Evolutionary conservation across 2,113 vertebrate genomes (phyloP).

Genomic region (Vombatus ursinus): DNA sequence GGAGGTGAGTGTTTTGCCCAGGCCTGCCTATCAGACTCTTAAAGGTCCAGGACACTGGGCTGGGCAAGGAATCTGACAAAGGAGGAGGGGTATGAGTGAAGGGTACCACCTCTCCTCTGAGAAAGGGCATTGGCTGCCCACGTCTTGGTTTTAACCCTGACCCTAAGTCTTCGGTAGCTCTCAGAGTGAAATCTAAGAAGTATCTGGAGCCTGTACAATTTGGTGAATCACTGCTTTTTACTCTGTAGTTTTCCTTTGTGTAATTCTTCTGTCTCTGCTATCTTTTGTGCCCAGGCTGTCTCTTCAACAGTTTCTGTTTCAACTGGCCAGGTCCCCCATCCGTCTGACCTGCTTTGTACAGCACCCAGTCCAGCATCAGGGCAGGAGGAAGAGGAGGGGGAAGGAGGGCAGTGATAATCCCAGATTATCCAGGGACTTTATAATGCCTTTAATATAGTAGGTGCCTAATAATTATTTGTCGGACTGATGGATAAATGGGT

Average conservation of each 20-base stretch:
- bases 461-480: conserved; percentile 1
- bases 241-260: conserved; percentile 24
- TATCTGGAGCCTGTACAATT: conserved; percentile 11
- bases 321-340: conserved; percentile 20
- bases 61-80: not conserved
- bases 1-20: conserved; percentile 61
- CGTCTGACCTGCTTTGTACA: conserved; percentile 7
- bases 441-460: not conserved
- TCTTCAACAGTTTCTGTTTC: conserved; percentile 57
- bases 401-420: not conserved
- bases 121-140: conserved; percentile 52
- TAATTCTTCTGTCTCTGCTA: conserved; percentile 43
- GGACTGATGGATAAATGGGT: not conserved
- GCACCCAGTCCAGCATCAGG: not conserved
- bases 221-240: conserved; percentile 67
- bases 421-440: not conserved
- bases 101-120: conserved; percentile 19
- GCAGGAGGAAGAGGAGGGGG: conserved; percentile 22
- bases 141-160: conserved; percentile 36
- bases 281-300: conserved; percentile 63
- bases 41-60: conserved; percentile 74
- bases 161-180: conserved; percentile 31
- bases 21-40: conserved; percentile 68
- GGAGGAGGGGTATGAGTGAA: conserved; percentile 51
- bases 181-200: conserved; percentile 59